Evolutionary conservation across 2,888 invertebrate genomes (phyloP).

Genomic region (Eupeodes latifasciatus): DNA sequence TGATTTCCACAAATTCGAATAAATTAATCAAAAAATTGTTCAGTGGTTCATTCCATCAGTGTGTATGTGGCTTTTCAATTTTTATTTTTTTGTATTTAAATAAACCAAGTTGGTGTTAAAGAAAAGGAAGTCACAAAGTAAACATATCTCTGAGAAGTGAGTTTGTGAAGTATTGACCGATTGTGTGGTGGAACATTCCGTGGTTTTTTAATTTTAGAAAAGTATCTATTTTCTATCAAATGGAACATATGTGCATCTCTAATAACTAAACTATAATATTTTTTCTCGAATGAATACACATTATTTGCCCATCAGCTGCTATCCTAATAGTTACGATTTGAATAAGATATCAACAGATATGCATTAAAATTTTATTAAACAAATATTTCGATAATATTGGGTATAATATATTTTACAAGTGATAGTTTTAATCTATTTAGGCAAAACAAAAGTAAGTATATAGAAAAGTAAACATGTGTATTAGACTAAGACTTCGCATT

Average conservation of each 20-base stretch:
- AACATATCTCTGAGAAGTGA: conserved; percentile 56
- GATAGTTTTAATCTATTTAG: conserved; percentile 47
- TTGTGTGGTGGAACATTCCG: conserved; percentile 55
- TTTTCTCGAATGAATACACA: conserved; percentile 61
- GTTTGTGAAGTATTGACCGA: conserved; percentile 59
- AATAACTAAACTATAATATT: conserved; percentile 35
- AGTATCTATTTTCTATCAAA: conserved; percentile 36
- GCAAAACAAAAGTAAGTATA: conserved; percentile 70
- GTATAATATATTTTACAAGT: conserved; percentile 39
- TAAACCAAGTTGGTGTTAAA: conserved; percentile 32
- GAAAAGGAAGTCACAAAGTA: conserved; percentile 72
- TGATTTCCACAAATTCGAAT: conserved; percentile 48
- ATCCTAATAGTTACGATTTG: conserved; percentile 44
- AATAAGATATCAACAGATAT: conserved; percentile 70
- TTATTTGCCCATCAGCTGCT: conserved; percentile 48
- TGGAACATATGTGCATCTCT: conserved; percentile 59
- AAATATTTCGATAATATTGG: conserved; percentile 60
- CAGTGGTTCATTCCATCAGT: conserved; percentile 13
- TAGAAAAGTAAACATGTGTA: conserved; percentile 60
- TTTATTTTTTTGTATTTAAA: conserved; percentile 20
- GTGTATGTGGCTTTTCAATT: conserved; percentile 65
- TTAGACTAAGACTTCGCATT: background rate
- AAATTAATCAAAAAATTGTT: conserved; percentile 48
- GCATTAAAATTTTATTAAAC: conserved; percentile 58
- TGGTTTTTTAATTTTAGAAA: conserved; percentile 58